Evolutionary conservation across 2,797 vertebrate species (phyloP), one percentile per base, ranked within the genome.

Genomic region (Halcyon leucocephala): DNA sequence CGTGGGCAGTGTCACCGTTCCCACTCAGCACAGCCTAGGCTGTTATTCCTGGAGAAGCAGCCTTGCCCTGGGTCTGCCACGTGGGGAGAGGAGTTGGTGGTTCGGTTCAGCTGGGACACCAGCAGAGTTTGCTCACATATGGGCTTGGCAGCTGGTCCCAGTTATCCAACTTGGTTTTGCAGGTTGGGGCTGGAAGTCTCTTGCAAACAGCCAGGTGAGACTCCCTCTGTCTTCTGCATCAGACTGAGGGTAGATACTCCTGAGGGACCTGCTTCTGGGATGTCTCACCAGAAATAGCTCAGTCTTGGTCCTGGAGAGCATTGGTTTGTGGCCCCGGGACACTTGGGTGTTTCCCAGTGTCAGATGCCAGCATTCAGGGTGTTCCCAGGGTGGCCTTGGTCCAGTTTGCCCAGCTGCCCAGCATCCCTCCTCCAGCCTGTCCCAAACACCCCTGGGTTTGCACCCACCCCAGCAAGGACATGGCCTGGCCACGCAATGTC

Each of bases 171-270:
- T 18, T 92, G 91, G 70, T 83, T 67, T 26, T 37, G 82, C 96
- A 95, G 6, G 91, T 35, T 77, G 82, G 79, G 89, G 84, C 94
- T 96, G 94, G 67, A 16, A 71, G 31, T 16, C 52, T 72, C 84
- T 66, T 1, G 0, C 79, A 77, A 83, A 31, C 65, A 46, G 81
- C 55, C 0, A 1, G 72, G 55, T 51, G 95, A 93, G 85, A 24
- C 35, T 91, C 64, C 35, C 1, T 18, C 54, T 0, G 0, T 13
- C 54, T 78, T 58, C 84, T 3, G 0, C 31, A 25, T 48, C 6
- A 0, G 11, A 18, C 29, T 0, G 4, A 58, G 65, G 48, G 72
- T 14, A 28, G 65, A 9, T 14, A 4, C 11, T 73, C 80, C 85
- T 42, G 82, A 12, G 76, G 44, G 22, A 1, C 33, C 82, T 86